These are phyloP conservation scores for Drosophila anomelani DNA, from an alignment of 2,888 invertebrate species.

Conservation along the genomic window DNA sequence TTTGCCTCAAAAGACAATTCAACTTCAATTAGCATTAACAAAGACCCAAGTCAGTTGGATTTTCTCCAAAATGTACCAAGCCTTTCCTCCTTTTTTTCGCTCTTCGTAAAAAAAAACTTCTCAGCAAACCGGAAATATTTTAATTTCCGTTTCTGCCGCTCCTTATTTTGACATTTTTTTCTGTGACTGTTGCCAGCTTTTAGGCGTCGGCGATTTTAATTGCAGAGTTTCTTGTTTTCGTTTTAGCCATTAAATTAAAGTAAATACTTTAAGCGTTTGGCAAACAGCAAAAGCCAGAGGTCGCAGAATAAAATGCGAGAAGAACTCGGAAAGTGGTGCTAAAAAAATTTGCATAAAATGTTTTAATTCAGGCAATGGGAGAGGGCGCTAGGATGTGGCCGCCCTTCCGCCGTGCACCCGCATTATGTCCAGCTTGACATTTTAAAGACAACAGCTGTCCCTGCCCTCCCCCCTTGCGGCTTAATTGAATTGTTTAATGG, in stretches of 20 bases:
- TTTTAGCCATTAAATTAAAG: slow-evolving; percentile 65
- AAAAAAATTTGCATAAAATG: slow-evolving; percentile 75
- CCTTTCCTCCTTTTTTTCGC: background rate
- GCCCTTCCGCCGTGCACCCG: slow-evolving; percentile 9
- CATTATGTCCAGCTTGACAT: slow-evolving; percentile 58
- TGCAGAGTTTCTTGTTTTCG: slow-evolving; percentile 50
- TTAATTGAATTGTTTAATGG: slow-evolving; percentile 81
- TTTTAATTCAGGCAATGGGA: slow-evolving; percentile 58
- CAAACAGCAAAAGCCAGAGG: slow-evolving; percentile 56
- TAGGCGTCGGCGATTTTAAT: slow-evolving; percentile 61
- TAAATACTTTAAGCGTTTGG: slow-evolving; percentile 73
- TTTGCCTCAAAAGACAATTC: slow-evolving; percentile 31
- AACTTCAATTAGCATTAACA: slow-evolving; percentile 72
- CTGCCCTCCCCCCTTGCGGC: slow-evolving; percentile 16
- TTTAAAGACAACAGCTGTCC: slow-evolving; percentile 63
- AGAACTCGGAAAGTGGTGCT: slow-evolving; percentile 27
- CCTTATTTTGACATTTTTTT: slow-evolving; percentile 24
- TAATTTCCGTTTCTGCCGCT: slow-evolving; percentile 71
- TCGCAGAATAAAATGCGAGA: slow-evolving; percentile 13
- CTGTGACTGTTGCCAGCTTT: slow-evolving; percentile 53
- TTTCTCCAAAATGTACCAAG: background rate
- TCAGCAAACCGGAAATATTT: slow-evolving; percentile 77
- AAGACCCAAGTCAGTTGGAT: slow-evolving; percentile 17
- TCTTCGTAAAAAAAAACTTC: slow-evolving; percentile 31
- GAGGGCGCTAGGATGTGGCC: slow-evolving; percentile 13